Evolutionary conservation across 1,140 invertebrate genomes (phyloP).

Genomic region (Meloidogyne chitwoodi): DNA sequence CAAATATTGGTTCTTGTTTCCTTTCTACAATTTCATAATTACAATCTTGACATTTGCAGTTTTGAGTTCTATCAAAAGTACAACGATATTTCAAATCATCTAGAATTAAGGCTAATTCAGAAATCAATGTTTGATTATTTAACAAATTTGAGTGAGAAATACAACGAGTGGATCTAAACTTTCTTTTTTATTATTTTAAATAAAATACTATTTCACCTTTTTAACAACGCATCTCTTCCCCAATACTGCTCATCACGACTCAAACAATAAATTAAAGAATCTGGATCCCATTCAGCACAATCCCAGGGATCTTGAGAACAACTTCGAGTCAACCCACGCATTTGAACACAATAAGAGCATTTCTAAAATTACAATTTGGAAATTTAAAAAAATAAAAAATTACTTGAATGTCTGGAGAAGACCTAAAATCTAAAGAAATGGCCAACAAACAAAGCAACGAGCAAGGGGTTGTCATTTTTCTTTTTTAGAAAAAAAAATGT

Average conservation of each 20-base stretch:
- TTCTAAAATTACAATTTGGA: not conserved
- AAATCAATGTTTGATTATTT: not conserved
- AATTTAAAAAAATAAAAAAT: not conserved
- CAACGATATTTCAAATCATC: not conserved
- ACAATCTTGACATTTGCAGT: not conserved
- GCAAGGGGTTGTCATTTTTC: not conserved
- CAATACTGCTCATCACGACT: not conserved
- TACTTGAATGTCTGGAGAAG: slow-evolving; percentile 14
- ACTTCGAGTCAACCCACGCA: not conserved
- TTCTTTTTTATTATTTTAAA: not conserved
- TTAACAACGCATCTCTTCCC: slow-evolving; percentile 6
- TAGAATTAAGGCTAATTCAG: not conserved
- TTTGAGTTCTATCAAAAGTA: not conserved
- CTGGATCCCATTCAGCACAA: slow-evolving; percentile 17
- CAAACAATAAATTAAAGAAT: slow-evolving; percentile 18
- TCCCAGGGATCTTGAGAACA: not conserved
- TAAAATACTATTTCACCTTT: slow-evolving; percentile 2
- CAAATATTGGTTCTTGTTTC: not conserved
- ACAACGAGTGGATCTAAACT: not conserved
- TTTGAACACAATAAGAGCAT: slow-evolving; percentile 7
- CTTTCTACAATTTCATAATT: not conserved
- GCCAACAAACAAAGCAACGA: slow-evolving; percentile 9
- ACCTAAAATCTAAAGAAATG: not conserved
- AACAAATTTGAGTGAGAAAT: slow-evolving; percentile 6
- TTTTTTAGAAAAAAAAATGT: not conserved